Evolutionary conservation across 2,888 invertebrate species (phyloP).

Genomic region (Philaethria dido): DNA sequence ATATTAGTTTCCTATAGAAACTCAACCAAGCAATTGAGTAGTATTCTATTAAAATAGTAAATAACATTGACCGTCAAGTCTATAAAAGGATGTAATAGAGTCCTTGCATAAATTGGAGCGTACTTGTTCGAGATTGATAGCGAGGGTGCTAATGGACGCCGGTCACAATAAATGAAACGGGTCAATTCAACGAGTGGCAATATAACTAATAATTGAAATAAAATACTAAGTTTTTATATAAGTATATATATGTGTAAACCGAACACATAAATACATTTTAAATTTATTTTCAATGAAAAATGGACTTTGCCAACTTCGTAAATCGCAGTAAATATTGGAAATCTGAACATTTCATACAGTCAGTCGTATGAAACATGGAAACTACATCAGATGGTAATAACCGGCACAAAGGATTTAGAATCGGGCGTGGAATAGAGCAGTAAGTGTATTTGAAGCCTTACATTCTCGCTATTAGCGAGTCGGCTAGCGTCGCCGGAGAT

Average conservation of each 20-base stretch:
- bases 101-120: constrained; percentile 37
- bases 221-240: not conserved
- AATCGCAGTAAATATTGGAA: not conserved
- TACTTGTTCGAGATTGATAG: constrained; percentile 35
- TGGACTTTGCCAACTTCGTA: not conserved
- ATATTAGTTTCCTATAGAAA: not conserved
- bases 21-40: not conserved
- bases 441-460: constrained; percentile 44
- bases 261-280: too few relatives aligned
- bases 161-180: constrained; percentile 42
- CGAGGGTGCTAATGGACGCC: constrained; percentile 37
- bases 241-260: too few relatives aligned
- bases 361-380: constrained; percentile 26
- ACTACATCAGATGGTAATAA: constrained; percentile 32
- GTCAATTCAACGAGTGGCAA: constrained; percentile 41
- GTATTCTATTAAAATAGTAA: constrained; percentile 11
- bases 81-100: constrained; percentile 33
- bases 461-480: constrained; percentile 59
- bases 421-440: constrained; percentile 34
- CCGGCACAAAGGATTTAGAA: constrained; percentile 15
- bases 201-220: constrained; percentile 34
- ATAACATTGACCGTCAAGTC: constrained; percentile 26
- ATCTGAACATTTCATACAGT: not conserved
- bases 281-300: too few relatives aligned
- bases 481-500: constrained; percentile 68